Percentiles rank a stretch among this genome's conserved stretches.
Conservation (phyloP, 2,113 vertebrate species). For the Engystomops pustulosus region DNA sequence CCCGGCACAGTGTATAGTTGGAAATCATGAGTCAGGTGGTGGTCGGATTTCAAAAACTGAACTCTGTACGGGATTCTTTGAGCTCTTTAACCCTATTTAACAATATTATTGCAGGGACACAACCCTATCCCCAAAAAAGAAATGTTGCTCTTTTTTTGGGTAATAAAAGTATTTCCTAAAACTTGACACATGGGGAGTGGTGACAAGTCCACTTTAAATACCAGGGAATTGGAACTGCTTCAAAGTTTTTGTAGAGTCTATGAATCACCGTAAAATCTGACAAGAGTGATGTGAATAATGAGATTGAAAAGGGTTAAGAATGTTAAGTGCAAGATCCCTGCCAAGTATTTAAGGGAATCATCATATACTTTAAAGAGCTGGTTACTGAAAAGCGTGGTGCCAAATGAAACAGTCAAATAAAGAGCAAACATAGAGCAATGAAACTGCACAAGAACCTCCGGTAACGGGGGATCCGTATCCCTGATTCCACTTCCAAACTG, state of each 20-base stretch:
- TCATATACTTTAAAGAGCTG: constrained; percentile 13
- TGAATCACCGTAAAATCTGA: background rate
- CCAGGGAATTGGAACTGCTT: background rate
- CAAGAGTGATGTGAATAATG: background rate
- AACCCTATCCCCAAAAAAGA: too few species aligned
- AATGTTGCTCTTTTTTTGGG: too few species aligned
- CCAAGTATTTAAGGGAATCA: constrained; percentile 30
- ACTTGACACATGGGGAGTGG: too few species aligned
- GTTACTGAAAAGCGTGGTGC: background rate
- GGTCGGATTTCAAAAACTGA: too few species aligned
- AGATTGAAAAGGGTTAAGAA: background rate
- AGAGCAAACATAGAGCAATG: background rate
- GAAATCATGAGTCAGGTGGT: too few species aligned
- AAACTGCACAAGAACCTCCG: background rate
- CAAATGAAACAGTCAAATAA: constrained; percentile 21
- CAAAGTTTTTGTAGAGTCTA: background rate
- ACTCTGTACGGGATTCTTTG: too few species aligned
- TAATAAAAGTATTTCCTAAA: too few species aligned
- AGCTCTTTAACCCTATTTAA: too few species aligned
- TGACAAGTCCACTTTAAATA: too few species aligned
- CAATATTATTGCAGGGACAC: too few species aligned
- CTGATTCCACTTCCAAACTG: background rate
- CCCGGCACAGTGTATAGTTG: too few species aligned
- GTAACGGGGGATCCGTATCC: background rate
- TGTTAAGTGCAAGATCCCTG: background rate